Evolutionary conservation across 2,888 invertebrate species (phyloP), one percentile per base, ranked within the genome.

Genomic region (Zeuzera pyrina): DNA sequence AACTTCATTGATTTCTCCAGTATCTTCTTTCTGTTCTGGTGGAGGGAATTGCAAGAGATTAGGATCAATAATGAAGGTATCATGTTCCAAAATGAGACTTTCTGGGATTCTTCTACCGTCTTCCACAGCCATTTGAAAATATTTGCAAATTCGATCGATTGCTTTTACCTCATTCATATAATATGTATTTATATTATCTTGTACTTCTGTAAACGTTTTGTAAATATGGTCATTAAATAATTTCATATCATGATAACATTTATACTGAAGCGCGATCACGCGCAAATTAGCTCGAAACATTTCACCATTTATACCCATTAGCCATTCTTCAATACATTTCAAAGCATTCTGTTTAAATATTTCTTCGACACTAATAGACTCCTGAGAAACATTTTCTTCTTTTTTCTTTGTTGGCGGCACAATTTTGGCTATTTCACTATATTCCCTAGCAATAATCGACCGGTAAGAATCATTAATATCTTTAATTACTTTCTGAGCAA

Each of bases 311-410:
- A 86, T 55, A 6, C 84, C 87, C 55, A 78, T 77, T 11, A 66
- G 64, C 87, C 88, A 89, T 58, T 89, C 88, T 13, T 85, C 74
- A 10, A 86, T 53, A 43, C 77, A 79, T 52, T 72, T 81, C 10
- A 78, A 39, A 31, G 63, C 68, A 41, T 79, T 78, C 21, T 45
- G 34, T 48, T 71, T 81, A 37, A 69, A 86, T 25, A 56, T 55
- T 56, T 58, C 73, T 52, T 65, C 74, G 32, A 44, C 47, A 48
- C 57, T 61, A 8, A 64, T 34, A 0, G 68, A 63, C 21, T 60
- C 67, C 15, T 58, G 60, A 5, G 66, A 67, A 21, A 25, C 31
- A 29, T 42, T 54, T 1, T 71, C 71, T 0, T 76, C 74, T 39
- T 65, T 79, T 46, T 70, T 69, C 49, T 66, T 79, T 13, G 54